phyloP scores from a whole-genome alignment of 2,797 vertebrate species.

The Gymnoscopelus braueri region DNA sequence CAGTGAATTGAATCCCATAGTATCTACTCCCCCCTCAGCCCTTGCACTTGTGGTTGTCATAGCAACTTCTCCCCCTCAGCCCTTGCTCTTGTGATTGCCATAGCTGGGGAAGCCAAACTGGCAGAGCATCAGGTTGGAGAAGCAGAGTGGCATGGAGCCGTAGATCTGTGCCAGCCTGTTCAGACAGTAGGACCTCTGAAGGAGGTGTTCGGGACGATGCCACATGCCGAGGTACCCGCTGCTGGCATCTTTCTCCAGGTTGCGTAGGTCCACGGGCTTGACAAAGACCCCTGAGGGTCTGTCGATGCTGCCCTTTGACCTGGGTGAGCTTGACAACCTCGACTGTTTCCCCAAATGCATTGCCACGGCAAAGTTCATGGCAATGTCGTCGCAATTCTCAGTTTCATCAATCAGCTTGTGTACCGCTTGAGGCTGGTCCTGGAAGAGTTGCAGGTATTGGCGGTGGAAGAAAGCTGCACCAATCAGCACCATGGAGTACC shows the following conservation, averaged over 20 bases:
- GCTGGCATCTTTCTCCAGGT: constrained; percentile 89
- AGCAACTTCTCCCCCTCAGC: constrained; percentile 74
- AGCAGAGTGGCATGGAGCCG: constrained; percentile 89
- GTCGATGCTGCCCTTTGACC: constrained; percentile 23
- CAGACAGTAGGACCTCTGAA: constrained; percentile 93
- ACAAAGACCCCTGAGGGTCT: constrained; percentile 90
- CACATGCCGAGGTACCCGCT: constrained; percentile 94
- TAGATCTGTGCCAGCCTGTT: constrained; percentile 90
- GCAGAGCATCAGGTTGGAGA: constrained; percentile 94
- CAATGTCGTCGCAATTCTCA: constrained; percentile 97
- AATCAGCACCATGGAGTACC: constrained; percentile 94
- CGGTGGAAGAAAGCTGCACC: constrained; percentile 92
- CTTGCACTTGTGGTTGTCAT: constrained; percentile 91
- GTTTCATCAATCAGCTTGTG: constrained; percentile 89
- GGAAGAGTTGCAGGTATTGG: constrained; percentile 89
- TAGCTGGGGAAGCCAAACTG: constrained; percentile 96
- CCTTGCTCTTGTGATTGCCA: constrained; percentile 90
- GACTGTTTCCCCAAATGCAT: constrained; percentile 65
- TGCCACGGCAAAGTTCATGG: constrained; percentile 91
- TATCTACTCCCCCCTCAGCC: constrained; percentile 65
- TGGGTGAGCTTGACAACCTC: neutral
- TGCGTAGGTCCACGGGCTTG: constrained; percentile 91
- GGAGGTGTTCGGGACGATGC: constrained; percentile 92
- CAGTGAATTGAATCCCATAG: too few species aligned
- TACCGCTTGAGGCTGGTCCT: constrained; percentile 84